Evolutionary conservation across 2,797 vertebrate species (phyloP).

Genomic region (Enteromius afrohamiltoni): DNA sequence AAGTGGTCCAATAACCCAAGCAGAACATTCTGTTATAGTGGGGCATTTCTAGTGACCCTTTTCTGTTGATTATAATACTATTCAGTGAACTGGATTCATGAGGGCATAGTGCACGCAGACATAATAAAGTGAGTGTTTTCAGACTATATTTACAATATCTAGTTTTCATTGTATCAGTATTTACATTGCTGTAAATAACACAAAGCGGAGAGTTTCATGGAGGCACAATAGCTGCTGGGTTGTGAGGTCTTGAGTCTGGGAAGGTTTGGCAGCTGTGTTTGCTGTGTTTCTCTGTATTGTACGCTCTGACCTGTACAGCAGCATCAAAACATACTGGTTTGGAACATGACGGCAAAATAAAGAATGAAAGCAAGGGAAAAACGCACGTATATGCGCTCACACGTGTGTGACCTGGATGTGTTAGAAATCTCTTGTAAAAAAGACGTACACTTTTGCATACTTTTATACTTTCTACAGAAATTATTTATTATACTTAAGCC

Average conservation of each 20-base stretch:
- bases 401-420: not conserved
- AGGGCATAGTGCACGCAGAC: slow-evolving; percentile 3
- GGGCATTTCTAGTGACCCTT: not conserved
- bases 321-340: slow-evolving; percentile 24
- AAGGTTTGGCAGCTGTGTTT: slow-evolving; percentile 44
- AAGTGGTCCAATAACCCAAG: not conserved
- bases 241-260: slow-evolving; percentile 22
- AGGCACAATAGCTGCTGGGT: slow-evolving; percentile 21
- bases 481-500: not conserved
- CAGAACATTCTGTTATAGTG: not conserved
- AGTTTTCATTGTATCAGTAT: slow-evolving; percentile 4
- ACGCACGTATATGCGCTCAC: not conserved
- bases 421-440: not conserved
- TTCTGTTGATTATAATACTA: not conserved
- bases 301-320: not conserved
- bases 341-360: not conserved
- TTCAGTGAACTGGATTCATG: not conserved
- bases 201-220: slow-evolving; percentile 9
- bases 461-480: not conserved
- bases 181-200: slow-evolving; percentile 14
- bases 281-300: slow-evolving; percentile 29
- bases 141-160: not conserved
- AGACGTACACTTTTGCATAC: not conserved
- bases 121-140: slow-evolving; percentile 5
- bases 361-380: not conserved